phyloP scores from a whole-genome alignment of 2,888 invertebrate species.

The Idaea biselata region DNA sequence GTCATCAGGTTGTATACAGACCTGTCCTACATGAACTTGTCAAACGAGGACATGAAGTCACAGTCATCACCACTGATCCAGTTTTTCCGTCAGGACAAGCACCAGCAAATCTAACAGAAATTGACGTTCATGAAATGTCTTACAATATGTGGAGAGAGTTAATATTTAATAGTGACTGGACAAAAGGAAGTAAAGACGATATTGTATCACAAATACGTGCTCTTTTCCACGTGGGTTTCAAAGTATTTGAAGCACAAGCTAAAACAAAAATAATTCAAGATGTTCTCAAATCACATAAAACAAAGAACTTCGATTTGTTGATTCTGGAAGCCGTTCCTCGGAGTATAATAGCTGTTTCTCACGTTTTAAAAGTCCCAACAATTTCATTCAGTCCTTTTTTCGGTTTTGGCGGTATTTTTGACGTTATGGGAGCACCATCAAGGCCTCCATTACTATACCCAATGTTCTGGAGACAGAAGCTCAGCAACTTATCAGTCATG shows the following conservation, averaged over 20 bases:
- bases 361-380: constrained; percentile 33
- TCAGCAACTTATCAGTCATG: constrained; percentile 25
- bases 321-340: constrained; percentile 29
- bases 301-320: constrained; percentile 29
- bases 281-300: constrained; percentile 22
- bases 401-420: constrained; percentile 22
- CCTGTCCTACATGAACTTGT: constrained; percentile 53
- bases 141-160: constrained; percentile 30
- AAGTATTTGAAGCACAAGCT: constrained; percentile 28
- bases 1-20: constrained; percentile 60
- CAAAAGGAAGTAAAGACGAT: constrained; percentile 18
- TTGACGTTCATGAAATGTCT: constrained; percentile 46
- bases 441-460: constrained; percentile 41
- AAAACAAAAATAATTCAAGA: constrained; percentile 27
- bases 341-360: constrained; percentile 25
- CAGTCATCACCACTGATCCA: constrained; percentile 57
- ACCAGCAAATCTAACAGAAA: constrained; percentile 54
- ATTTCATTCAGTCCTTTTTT: constrained; percentile 42
- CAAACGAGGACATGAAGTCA: constrained; percentile 59
- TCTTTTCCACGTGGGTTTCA: constrained; percentile 7
- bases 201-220: constrained; percentile 18
- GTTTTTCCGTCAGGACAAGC: constrained; percentile 33
- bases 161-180: constrained; percentile 8
- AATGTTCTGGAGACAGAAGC: constrained; percentile 21
- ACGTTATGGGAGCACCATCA: constrained; percentile 33